These are phyloP conservation scores for Nasonia vitripennis DNA, from an alignment of 1,140 invertebrate genomes.

Conservation along the genomic window DNA sequence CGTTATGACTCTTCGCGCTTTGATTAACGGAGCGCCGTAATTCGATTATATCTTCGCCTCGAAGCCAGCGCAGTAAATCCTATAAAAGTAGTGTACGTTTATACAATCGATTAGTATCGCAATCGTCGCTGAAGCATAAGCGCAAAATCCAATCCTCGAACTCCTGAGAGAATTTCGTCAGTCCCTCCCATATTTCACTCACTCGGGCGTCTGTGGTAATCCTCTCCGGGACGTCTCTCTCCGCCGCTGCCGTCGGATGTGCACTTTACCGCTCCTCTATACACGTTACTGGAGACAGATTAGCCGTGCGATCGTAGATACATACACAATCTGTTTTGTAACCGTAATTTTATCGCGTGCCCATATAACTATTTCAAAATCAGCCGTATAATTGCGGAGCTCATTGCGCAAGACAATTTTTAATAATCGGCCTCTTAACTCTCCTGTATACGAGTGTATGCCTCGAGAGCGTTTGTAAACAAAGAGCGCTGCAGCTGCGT, in stretches of 20 bases:
- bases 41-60: not conserved
- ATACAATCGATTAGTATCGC: conserved; percentile 33
- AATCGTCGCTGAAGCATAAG: not conserved
- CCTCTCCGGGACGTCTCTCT: not conserved
- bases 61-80: not conserved
- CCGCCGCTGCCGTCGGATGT: not conserved
- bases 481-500: conserved; percentile 50
- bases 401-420: not conserved
- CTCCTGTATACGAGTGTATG: no score
- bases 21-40: not conserved
- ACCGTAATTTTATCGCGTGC: not conserved
- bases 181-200: not conserved
- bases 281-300: not conserved
- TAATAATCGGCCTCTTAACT: not conserved
- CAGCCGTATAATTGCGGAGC: not conserved
- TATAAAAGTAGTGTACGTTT: not conserved
- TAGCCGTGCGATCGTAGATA: not conserved
- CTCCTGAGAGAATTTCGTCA: not conserved
- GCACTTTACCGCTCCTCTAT: not conserved
- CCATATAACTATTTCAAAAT: no score
- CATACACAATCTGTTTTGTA: not conserved
- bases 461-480: conserved; percentile 59
- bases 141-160: not conserved
- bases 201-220: not conserved
- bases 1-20: not conserved